Evolutionary conservation across 2,113 vertebrate genomes (phyloP).

Genomic region (Caloenas nicobarica): DNA sequence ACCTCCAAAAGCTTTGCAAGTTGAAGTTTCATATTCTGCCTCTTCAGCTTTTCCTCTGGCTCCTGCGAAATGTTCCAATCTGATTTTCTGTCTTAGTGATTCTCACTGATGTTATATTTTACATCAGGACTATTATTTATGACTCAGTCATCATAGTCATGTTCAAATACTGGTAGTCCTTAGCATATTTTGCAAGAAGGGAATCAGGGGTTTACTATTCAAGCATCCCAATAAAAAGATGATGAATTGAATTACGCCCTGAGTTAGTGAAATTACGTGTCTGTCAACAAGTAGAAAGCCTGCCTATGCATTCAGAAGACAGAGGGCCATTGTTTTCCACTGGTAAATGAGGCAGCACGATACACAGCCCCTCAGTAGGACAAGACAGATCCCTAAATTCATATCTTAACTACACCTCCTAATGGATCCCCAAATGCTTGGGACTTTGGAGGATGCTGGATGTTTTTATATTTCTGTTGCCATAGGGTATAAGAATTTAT

Average conservation of each 20-base stretch:
- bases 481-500: not conserved
- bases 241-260: not conserved
- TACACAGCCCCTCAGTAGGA: not conserved
- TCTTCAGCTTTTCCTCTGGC: not conserved
- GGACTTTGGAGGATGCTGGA: not conserved
- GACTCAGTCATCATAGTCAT: not conserved
- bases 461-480: not conserved
- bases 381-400: not conserved
- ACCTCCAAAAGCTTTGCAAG: not conserved
- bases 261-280: not conserved
- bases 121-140: not conserved
- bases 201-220: not conserved
- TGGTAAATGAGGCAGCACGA: not conserved
- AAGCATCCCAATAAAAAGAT: not conserved
- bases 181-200: not conserved
- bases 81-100: conserved; percentile 7
- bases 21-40: not conserved
- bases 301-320: not conserved
- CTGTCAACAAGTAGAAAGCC: not conserved
- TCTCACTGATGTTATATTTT: conserved; percentile 4
- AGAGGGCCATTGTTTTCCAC: not conserved
- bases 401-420: not conserved
- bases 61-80: not conserved
- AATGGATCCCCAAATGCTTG: not conserved
- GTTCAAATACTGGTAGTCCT: not conserved